phyloP scores from a whole-genome alignment of 2,797 vertebrate species.

The Tiaroga cobitis region DNA sequence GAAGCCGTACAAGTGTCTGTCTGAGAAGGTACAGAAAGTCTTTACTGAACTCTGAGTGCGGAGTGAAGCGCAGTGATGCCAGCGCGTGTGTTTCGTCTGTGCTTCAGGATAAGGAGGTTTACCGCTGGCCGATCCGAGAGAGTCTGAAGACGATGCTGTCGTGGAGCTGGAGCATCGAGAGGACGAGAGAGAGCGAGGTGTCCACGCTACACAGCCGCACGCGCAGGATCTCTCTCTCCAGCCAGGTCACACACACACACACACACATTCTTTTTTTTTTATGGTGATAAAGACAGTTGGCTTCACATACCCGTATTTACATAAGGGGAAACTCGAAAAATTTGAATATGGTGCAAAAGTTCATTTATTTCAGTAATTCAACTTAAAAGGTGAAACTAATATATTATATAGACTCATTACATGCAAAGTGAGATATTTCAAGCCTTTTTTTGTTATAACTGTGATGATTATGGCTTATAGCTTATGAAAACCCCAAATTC shows the following conservation, averaged over 20 bases:
- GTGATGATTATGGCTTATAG: too few species aligned
- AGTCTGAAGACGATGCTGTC: constrained; percentile 93
- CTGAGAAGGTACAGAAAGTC: constrained; percentile 83
- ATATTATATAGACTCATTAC: too few species aligned
- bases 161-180: constrained; percentile 92
- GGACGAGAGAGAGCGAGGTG: constrained; percentile 88
- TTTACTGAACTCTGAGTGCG: too few species aligned
- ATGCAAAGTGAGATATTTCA: too few species aligned
- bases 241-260: constrained; percentile 79
- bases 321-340: too few species aligned
- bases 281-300: background rate
- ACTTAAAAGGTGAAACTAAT: too few species aligned
- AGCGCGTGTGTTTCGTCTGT: background rate
- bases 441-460: too few species aligned
- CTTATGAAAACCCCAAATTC: too few species aligned
- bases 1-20: constrained; percentile 90
- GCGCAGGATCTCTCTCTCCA: constrained; percentile 90
- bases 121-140: constrained; percentile 91
- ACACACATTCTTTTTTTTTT: too few species aligned
- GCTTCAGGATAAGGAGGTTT: constrained; percentile 90
- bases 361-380: too few species aligned
- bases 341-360: too few species aligned
- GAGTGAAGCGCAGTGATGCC: background rate
- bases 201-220: constrained; percentile 86
- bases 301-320: too few species aligned